A percentile compares a stretch with the other conserved stretches of the same genome.
Evolutionary conservation across 1,140 invertebrate species (phyloP).

Genomic region (Drosophila lacteicornis): DNA sequence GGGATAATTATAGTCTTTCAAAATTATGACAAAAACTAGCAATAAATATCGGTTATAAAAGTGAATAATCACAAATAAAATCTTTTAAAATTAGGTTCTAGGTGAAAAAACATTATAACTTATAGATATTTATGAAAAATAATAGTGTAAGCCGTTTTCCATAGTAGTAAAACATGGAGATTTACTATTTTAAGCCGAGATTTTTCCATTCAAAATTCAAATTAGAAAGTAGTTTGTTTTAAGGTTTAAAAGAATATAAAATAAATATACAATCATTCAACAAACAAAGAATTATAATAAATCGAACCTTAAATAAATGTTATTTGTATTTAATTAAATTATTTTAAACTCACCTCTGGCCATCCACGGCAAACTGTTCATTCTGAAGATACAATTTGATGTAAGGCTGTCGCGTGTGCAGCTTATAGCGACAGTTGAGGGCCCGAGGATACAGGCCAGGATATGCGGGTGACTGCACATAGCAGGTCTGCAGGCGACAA

Average conservation of each 20-base stretch:
- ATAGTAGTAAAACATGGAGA: no score
- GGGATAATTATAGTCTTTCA: not conserved
- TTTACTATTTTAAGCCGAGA: no score
- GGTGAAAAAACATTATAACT: not conserved
- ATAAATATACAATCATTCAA: not conserved
- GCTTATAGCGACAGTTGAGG: conserved; percentile 94
- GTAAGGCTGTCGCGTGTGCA: conserved; percentile 94
- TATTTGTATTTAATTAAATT: not conserved
- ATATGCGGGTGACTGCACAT: conserved; percentile 96
- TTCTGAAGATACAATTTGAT: conserved; percentile 97
- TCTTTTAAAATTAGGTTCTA: not conserved
- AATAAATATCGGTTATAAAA: no score
- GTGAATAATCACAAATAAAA: not conserved
- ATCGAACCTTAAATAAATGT: not conserved
- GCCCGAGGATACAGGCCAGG: conserved; percentile 96
- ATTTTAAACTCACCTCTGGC: conserved; percentile 87
- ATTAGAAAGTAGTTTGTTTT: no score
- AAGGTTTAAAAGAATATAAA: no score
- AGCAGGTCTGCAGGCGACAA: conserved; percentile 94
- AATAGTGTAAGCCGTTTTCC: no score
- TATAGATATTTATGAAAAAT: not conserved
- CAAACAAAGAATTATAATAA: not conserved
- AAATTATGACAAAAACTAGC: not conserved
- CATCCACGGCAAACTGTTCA: conserved; percentile 97
- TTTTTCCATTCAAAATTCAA: no score